These are phyloP conservation scores for Dryas iulia DNA, from an alignment of 1,140 invertebrate genomes.

Conservation along the genomic window DNA sequence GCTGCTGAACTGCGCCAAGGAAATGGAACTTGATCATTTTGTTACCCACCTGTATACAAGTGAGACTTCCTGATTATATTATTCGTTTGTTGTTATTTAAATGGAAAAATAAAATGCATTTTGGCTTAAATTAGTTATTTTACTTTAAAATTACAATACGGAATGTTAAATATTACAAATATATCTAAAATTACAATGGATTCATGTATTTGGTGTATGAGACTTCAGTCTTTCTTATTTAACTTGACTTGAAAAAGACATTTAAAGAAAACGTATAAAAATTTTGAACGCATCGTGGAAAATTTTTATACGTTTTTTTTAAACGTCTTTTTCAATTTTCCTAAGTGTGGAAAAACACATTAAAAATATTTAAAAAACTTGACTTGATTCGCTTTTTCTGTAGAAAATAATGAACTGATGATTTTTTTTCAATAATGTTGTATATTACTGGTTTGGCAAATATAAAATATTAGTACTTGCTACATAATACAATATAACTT, in stretches of 20 bases:
- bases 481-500: background rate
- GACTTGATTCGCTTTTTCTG: background rate
- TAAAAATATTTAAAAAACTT: no score
- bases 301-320: no score
- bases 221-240: background rate
- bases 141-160: background rate
- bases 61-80: conserved; percentile 44
- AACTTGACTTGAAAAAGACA: background rate
- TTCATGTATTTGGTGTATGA: background rate
- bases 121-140: background rate
- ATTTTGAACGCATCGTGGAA: no score
- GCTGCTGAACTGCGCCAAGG: conserved; percentile 47
- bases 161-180: background rate
- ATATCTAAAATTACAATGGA: background rate
- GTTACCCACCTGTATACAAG: conserved; percentile 47
- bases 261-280: no score
- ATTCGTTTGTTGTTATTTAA: conserved; percentile 4
- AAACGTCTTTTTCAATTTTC: no score
- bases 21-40: conserved; percentile 52
- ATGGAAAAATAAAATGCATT: conserved; percentile 7
- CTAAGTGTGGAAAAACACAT: no score
- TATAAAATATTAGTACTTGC: background rate
- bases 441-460: conserved; percentile 16
- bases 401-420: no score
- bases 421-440: no score